A percentile compares a stretch with the other conserved stretches of the same genome.
Evolutionary conservation across 2,888 invertebrate species (phyloP).

Genomic region (Agrochola litura): DNA sequence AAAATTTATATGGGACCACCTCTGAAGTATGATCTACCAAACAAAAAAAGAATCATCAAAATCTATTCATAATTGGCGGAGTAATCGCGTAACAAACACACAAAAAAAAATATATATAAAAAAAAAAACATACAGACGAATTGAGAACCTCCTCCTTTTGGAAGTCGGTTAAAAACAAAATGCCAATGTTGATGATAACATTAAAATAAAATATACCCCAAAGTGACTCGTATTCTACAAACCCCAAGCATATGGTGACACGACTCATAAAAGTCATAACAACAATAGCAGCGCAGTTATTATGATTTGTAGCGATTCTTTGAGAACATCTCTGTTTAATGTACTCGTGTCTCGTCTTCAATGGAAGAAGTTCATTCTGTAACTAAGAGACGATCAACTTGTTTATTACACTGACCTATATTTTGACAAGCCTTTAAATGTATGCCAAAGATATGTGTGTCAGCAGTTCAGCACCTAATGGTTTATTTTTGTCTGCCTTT

Average conservation of each 20-base stretch:
- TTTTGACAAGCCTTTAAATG: constrained; percentile 45
- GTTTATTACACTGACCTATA: constrained; percentile 49
- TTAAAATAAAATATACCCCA: not conserved
- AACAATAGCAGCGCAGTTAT: constrained; percentile 58
- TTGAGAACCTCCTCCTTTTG: no score
- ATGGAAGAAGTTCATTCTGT: constrained; percentile 45
- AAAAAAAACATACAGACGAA: no score
- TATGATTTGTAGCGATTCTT: constrained; percentile 64
- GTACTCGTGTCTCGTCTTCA: constrained; percentile 49
- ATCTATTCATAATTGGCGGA: no score
- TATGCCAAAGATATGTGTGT: constrained; percentile 45
- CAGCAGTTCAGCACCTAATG: not conserved
- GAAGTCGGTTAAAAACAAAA: no score
- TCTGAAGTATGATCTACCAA: no score
- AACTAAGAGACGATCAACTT: constrained; percentile 30
- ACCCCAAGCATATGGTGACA: constrained; percentile 47
- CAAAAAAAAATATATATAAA: no score
- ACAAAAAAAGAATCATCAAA: no score
- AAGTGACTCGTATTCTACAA: constrained; percentile 33
- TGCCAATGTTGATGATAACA: not conserved
- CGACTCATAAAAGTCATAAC: constrained; percentile 53
- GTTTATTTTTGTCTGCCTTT: constrained; percentile 27
- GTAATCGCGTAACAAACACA: no score
- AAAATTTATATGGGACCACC: no score
- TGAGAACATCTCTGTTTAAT: constrained; percentile 60